phyloP scores from a whole-genome alignment of 2,113 vertebrate genomes.

The Megaceryle maxima region DNA sequence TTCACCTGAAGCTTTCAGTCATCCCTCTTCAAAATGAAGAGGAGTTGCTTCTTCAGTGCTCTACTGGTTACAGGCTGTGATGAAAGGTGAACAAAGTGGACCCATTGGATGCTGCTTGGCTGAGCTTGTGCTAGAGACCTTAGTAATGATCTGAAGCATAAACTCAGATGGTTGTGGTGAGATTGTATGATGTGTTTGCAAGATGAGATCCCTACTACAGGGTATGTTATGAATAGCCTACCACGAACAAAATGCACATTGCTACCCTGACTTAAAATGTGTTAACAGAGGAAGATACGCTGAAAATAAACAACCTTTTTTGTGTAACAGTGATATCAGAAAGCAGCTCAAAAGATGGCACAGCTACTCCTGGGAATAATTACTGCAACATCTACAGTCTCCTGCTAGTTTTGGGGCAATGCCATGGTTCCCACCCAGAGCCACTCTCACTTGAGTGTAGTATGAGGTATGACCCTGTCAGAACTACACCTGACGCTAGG shows the following conservation, averaged over 20 bases:
- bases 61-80: neutral
- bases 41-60: neutral
- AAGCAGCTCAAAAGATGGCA: neutral
- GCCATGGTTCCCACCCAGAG: neutral
- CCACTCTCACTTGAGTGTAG: rapidly evolving
- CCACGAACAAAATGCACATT: neutral
- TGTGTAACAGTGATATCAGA: neutral
- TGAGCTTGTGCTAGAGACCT: neutral
- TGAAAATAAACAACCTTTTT: neutral
- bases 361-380: neutral
- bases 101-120: neutral
- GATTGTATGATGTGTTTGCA: neutral
- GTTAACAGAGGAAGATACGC: neutral
- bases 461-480: neutral
- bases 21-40: neutral
- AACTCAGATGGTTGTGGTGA: neutral
- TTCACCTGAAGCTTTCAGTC: neutral
- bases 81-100: neutral
- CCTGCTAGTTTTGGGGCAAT: neutral
- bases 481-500: rapidly evolving
- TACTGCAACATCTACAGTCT: neutral
- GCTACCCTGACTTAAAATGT: neutral
- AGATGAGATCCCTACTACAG: rapidly evolving
- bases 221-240: rapidly evolving
- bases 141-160: neutral